A percentile compares a stretch with the other conserved stretches of the same genome.
phyloP scores from a whole-genome alignment of 2,113 vertebrate genomes.

The Vulpes ferrilata region DNA sequence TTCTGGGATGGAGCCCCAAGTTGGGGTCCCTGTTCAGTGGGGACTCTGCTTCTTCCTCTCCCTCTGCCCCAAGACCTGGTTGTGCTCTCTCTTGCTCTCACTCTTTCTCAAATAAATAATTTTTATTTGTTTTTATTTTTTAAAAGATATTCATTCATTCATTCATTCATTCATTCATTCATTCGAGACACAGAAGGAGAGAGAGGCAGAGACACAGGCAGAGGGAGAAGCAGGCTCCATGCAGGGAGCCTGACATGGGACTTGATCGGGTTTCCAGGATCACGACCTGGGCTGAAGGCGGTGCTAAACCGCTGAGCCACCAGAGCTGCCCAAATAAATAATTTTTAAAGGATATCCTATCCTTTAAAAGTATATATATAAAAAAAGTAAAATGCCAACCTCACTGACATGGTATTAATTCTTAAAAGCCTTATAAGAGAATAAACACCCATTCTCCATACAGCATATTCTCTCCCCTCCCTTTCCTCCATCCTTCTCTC shows the following conservation, averaged over 20 bases:
- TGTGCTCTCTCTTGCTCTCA: neutral
- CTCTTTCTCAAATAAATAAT: neutral
- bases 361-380: neutral
- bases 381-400: neutral
- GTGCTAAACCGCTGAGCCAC: no score
- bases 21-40: neutral
- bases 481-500: no score
- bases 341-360: neutral
- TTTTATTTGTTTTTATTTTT: no score
- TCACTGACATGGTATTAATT: neutral
- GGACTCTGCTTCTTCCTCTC: neutral
- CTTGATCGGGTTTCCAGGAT: no score
- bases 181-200: no score
- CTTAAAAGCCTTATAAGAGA: neutral
- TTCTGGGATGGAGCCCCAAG: neutral
- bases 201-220: no score
- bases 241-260: no score
- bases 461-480: fast-evolving
- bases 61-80: neutral
- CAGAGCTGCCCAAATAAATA: neutral
- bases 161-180: no score
- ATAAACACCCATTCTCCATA: neutral
- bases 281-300: no score
- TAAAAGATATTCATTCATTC: no score
- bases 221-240: no score